These are phyloP conservation scores for Euglossa dilemma DNA, from an alignment of 1,140 invertebrate species.

Conservation along the genomic window DNA sequence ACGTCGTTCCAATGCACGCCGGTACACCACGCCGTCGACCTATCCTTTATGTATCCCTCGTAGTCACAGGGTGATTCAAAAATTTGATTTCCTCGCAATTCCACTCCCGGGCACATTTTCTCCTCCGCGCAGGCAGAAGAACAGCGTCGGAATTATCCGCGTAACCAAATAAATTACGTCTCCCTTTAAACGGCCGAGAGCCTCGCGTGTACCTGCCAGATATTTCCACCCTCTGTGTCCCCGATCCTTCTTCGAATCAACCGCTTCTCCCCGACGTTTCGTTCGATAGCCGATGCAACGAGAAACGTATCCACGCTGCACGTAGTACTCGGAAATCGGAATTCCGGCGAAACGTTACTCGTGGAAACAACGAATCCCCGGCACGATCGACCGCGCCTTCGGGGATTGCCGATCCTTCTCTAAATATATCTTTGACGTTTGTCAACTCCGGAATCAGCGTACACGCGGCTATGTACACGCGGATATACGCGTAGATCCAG, in stretches of 20 bases:
- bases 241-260: too few species aligned
- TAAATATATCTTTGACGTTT: background rate
- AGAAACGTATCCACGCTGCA: too few species aligned
- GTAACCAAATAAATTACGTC: background rate
- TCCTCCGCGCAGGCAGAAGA: background rate
- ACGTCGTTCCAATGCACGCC: background rate
- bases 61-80: constrained; percentile 10
- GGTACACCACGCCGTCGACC: background rate
- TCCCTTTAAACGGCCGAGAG: too few species aligned
- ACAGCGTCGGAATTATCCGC: background rate
- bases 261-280: too few species aligned
- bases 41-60: constrained; percentile 13
- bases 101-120: background rate
- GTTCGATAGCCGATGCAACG: too few species aligned
- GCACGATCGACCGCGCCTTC: background rate
- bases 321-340: background rate
- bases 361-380: background rate
- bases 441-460: background rate
- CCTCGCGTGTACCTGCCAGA: too few species aligned
- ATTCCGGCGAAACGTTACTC: background rate
- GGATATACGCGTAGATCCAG: background rate
- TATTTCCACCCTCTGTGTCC: too few species aligned
- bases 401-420: background rate
- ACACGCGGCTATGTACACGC: background rate
- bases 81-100: background rate